These are phyloP conservation scores for Indicator maculatus DNA, from an alignment of 2,113 vertebrate species.

Conservation along the genomic window DNA sequence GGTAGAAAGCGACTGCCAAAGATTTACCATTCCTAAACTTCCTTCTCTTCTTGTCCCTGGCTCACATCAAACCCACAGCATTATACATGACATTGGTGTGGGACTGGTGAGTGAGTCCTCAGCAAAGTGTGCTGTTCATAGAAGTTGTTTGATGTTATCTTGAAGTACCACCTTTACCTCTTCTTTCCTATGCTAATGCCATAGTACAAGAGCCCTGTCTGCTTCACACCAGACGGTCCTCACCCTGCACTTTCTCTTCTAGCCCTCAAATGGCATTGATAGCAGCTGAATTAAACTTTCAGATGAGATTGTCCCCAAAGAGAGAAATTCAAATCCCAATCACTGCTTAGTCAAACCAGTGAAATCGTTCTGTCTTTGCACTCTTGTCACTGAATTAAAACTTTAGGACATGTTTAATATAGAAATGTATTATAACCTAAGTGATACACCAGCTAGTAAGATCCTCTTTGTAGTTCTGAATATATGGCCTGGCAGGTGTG, in stretches of 20 bases:
- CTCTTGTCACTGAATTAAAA: background rate
- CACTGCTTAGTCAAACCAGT: background rate
- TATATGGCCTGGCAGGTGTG: background rate
- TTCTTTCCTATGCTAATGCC: background rate
- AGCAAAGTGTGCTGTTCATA: background rate
- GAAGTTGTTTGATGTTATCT: background rate
- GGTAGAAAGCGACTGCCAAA: background rate
- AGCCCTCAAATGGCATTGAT: background rate
- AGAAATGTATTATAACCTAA: background rate
- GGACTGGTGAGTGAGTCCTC: background rate
- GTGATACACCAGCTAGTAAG: background rate
- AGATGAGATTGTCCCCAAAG: background rate
- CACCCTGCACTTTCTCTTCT: background rate
- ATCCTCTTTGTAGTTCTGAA: background rate
- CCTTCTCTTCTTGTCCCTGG: background rate
- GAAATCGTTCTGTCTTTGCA: background rate
- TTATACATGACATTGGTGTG: background rate
- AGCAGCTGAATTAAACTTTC: background rate
- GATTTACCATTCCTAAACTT: background rate
- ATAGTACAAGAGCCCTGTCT: background rate
- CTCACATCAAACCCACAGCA: background rate
- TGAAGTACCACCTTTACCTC: background rate
- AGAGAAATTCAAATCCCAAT: background rate
- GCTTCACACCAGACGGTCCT: background rate
- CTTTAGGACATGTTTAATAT: background rate